Evolutionary conservation across 2,113 vertebrate genomes (phyloP), one percentile per base, ranked within the genome.

Genomic region (Plotosus lineatus): DNA sequence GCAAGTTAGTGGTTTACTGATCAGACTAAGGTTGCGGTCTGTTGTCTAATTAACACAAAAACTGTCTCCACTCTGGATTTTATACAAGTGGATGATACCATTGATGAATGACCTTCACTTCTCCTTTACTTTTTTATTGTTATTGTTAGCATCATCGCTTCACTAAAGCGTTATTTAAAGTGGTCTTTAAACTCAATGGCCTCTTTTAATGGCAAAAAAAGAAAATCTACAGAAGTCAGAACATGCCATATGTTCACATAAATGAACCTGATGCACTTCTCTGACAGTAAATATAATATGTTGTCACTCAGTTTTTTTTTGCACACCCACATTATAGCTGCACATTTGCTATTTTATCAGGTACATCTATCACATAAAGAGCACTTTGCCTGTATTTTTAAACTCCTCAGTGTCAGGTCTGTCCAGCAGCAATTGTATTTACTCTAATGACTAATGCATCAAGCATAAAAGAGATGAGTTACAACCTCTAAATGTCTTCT

Each of bases 261-360:
- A 36, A 36, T 63, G 15, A 63, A 36, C 31, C 60, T 31, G 3
- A 1, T 33, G 60, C 36, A 63, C 31, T 63, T 63, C 2, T 68
- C 65, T 44, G 65, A 44, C 23, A 44, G 65, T 69, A 69, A 69
- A 69, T 69, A 26, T 46, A 44, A 26, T 46, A 44, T 69, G 65
- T 40, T 44, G 65, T 44, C 65, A 44, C 38, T 15, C 40, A 15
- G 65, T 44, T 46, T 68, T n/a, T n/a, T 26, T 68, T 26, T 44
- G 23, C 15, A 69, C 40, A 15, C 65, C 65, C 26, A 26, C 23
- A 0, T 28, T 46, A 44, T 44, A 44, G 65, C 40, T 44, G 65
- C 28, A 8, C 36, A n/a, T 66, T 42, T n/a, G 63, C 21, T 23
- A 44, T 69, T 44, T 66, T 40, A 40, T n/a, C 63, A 40, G 36